Evolutionary conservation across 2,797 vertebrate genomes (phyloP), one percentile per base, ranked within the genome.

Genomic region (Enteromius radiatus): DNA sequence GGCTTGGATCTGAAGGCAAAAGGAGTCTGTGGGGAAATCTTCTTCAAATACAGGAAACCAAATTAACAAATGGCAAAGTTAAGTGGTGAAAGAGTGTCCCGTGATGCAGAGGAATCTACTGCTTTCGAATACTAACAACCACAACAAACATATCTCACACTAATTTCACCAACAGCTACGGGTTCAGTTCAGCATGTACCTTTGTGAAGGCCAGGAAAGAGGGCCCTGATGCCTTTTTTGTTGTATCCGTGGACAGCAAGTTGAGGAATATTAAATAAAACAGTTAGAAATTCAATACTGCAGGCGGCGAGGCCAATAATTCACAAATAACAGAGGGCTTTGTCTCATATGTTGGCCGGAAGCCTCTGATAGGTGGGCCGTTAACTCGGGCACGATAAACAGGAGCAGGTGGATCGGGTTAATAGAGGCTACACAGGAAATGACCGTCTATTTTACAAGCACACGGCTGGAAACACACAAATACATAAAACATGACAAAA

Each of bases 371-470:
- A 73, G 80, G 49, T 45, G 67, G 23, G 23, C 52, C 63, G 74
- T 73, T 83, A 45, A 31, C 26, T 38, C 7, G 56, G 41, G 68
- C 74, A 76, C 75, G 74, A 85, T 77, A 78, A 74, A 64, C 67
- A 84, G 31, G 61, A 77, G 82, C 84, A 86, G 84, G 73, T 78
- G 82, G 79, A 43, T 63, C 14, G 38, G 67, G 71, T 84, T 84
- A 84, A 84, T 74, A 82, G 79, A 84, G 71, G 79, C 79, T 76
- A 82, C 76, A 80, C 54, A 76, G 73, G 49, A 80, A 67, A 26
- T 83, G 45, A 80, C 80, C 71, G 45, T 61, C 41, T 67, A 85
- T 87, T 91, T 91, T 92, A 85, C 87, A 89, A 91, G 88, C 85
- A 78, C 64, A 85, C 28, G 31, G 33, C 17, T 69, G 63, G 77